A percentile compares a stretch with the other conserved stretches of the same genome.
phyloP scores from a whole-genome alignment of 2,888 invertebrate genomes.

The Marronus borbonicus region DNA sequence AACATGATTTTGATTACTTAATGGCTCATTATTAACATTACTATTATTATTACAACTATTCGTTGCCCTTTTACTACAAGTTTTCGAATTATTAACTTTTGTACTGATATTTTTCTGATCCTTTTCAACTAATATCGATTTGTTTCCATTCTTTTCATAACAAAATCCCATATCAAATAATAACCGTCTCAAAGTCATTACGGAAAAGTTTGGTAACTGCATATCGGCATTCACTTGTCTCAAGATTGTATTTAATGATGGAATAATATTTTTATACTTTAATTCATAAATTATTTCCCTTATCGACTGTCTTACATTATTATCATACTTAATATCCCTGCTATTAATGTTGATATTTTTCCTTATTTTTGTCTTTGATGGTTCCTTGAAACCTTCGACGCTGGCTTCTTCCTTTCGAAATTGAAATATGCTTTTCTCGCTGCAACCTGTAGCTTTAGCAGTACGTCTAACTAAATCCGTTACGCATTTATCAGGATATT shows the following conservation, averaged over 20 bases:
- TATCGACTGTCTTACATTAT: constrained; percentile 65
- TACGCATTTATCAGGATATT: constrained; percentile 65
- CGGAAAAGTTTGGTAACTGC: constrained; percentile 66
- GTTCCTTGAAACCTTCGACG: constrained; percentile 67
- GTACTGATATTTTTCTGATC: constrained; percentile 42
- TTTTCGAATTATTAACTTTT: constrained; percentile 28
- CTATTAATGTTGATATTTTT: constrained; percentile 68
- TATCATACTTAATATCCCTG: constrained; percentile 67
- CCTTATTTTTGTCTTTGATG: constrained; percentile 67
- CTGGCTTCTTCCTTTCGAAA: constrained; percentile 69
- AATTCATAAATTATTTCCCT: constrained; percentile 67
- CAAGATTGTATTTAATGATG: constrained; percentile 67
- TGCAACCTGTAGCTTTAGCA: constrained; percentile 68
- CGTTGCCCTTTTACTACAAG: constrained; percentile 3
- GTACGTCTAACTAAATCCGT: constrained; percentile 67
- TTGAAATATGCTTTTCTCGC: constrained; percentile 69
- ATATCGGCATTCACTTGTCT: constrained; percentile 64
- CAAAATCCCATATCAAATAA: constrained; percentile 69
- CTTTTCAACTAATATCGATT: constrained; percentile 66
- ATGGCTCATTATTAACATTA: constrained; percentile 24
- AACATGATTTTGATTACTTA: constrained; percentile 15
- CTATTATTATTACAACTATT: constrained; percentile 42
- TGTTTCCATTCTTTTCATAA: constrained; percentile 67
- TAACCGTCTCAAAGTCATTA: constrained; percentile 67
- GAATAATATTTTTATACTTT: constrained; percentile 64